Conservation (phyloP, 2,888 invertebrate species). For the Acrocera orbiculus region DNA sequence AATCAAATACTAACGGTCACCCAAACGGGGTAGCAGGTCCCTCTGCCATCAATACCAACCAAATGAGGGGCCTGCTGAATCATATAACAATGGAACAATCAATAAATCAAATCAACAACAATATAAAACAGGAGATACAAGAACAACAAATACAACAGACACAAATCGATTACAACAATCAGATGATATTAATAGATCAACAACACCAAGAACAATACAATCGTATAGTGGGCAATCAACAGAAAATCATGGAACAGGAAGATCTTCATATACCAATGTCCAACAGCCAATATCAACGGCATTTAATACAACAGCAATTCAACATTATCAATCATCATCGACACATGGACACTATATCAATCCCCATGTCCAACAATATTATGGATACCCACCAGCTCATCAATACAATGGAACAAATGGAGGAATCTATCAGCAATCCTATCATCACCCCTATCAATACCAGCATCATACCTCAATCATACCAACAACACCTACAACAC, state of each 20-base stretch:
- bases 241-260: conserved; percentile 16
- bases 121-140: too few species aligned
- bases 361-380: conserved; percentile 19
- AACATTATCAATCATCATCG: conserved; percentile 18
- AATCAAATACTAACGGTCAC: too few species aligned
- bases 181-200: too few species aligned
- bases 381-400: too few species aligned
- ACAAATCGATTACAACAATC: too few species aligned
- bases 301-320: conserved; percentile 21
- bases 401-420: conserved; percentile 25
- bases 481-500: conserved; percentile 38
- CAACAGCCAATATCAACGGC: conserved; percentile 15
- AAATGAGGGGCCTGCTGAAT: conserved; percentile 84
- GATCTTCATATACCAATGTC: conserved; percentile 18
- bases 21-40: conserved; percentile 94
- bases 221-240: conserved; percentile 16
- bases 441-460: conserved; percentile 32
- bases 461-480: conserved; percentile 29
- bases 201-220: conserved; percentile 15
- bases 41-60: conserved; percentile 72
- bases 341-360: conserved; percentile 21
- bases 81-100: conserved; percentile 49
- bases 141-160: too few species aligned
- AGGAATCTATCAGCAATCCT: too few species aligned
- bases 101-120: conserved; percentile 19